A percentile compares a stretch with the other conserved stretches of the same genome.
Conservation (phyloP, 2,888 invertebrate species). For the Galerucella calmariensis region DNA sequence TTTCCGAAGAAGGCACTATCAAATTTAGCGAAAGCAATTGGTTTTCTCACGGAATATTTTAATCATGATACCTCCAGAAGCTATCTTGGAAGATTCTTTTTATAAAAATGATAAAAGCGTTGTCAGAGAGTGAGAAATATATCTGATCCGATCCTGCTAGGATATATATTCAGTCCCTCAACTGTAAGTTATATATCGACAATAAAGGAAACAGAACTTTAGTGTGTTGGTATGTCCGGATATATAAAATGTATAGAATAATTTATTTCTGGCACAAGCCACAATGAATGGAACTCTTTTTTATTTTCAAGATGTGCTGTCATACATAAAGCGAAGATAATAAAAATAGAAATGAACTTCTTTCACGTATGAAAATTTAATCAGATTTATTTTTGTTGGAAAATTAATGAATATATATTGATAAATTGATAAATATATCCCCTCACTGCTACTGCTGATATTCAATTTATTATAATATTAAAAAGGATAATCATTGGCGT, state of each 20-base stretch:
- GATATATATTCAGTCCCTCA: conserved; percentile 25
- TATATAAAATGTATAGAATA: conserved; percentile 66
- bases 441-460: background rate
- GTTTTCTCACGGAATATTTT: no score
- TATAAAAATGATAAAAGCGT: background rate
- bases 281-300: conserved; percentile 24
- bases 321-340: background rate
- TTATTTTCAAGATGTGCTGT: conserved; percentile 1
- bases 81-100: no score
- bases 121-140: background rate
- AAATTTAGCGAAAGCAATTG: no score
- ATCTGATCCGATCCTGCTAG: conserved; percentile 14
- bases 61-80: no score
- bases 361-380: background rate
- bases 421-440: no score
- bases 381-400: no score
- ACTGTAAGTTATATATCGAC: conserved; percentile 55
- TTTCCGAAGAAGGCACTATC: no score
- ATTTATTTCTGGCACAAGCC: conserved; percentile 57
- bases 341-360: background rate
- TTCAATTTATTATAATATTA: background rate
- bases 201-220: conserved; percentile 61
- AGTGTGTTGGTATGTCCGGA: conserved; percentile 60
- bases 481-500: background rate
- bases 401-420: background rate